These are phyloP conservation scores for Lasioglossum figueresi DNA, from an alignment of 2,888 invertebrate genomes.

Conservation along the genomic window DNA sequence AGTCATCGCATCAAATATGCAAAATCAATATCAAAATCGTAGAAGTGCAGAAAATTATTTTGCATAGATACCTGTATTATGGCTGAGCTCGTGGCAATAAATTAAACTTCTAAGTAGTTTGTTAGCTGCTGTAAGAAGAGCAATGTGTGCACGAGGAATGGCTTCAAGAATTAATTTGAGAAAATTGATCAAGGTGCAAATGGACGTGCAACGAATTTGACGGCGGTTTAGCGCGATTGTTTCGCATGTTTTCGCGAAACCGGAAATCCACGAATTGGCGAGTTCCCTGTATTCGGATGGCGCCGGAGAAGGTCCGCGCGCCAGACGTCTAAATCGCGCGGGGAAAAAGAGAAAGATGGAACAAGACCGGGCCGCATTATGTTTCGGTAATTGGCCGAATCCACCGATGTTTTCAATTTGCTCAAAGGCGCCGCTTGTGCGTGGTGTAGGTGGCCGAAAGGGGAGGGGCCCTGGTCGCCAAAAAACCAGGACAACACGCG, in stretches of 20 bases:
- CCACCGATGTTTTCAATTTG: constrained; percentile 83
- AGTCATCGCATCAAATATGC: too few species aligned
- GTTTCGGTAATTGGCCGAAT: constrained; percentile 84
- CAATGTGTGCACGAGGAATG: neutral
- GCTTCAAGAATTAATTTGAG: neutral
- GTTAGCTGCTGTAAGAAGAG: neutral
- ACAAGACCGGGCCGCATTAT: constrained; percentile 77
- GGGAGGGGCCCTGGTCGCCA: constrained; percentile 3
- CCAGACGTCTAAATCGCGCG: constrained; percentile 55
- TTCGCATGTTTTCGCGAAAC: constrained; percentile 54
- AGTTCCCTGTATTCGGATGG: constrained; percentile 78
- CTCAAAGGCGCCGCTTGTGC: constrained; percentile 72
- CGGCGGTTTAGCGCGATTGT: neutral
- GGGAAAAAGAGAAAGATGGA: constrained; percentile 41
- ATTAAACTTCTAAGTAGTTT: neutral
- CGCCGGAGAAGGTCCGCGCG: constrained; percentile 70
- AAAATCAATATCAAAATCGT: too few species aligned
- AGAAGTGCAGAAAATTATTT: too few species aligned
- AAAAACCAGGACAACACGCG: constrained; percentile 21
- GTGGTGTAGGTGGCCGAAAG: constrained; percentile 32
- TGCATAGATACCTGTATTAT: too few species aligned
- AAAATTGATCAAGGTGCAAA: neutral
- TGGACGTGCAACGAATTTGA: neutral
- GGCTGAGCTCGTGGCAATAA: neutral
- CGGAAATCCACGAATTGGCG: constrained; percentile 77